Conservation (phyloP, 37 sponge, comb jelly and placozoan species). For the Haliclona indistincta region DNA sequence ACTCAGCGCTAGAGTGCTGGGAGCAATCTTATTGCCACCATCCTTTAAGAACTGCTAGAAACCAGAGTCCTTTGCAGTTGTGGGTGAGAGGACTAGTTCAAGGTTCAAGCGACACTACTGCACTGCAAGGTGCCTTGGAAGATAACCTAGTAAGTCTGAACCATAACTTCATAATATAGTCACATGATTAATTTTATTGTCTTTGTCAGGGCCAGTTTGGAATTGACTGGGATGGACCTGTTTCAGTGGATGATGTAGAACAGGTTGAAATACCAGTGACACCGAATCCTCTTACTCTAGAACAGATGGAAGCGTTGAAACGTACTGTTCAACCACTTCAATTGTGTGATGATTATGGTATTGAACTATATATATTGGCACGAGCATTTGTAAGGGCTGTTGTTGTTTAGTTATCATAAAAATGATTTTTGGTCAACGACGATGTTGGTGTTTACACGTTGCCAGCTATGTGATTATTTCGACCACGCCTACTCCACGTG, state of each 20-base stretch:
- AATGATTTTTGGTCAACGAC: too few species aligned
- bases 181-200: too few species aligned
- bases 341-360: constrained; percentile 1
- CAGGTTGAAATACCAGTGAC: not conserved
- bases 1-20: constrained; percentile 17
- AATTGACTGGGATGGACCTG: constrained; percentile 13
- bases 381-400: not conserved
- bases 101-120: not conserved
- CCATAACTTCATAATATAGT: too few species aligned
- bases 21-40: constrained; percentile 33
- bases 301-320: not conserved
- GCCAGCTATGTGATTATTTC: too few species aligned
- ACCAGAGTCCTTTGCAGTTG: constrained; percentile 52
- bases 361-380: not conserved
- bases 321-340: not conserved
- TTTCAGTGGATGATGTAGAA: not conserved
- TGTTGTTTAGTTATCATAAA: too few species aligned
- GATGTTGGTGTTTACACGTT: too few species aligned
- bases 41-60: constrained; percentile 28
- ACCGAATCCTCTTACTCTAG: not conserved
- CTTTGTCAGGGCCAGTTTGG: too few species aligned
- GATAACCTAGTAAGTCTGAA: too few species aligned
- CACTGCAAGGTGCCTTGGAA: constrained; percentile 3
- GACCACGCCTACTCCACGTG: too few species aligned
- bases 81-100: constrained; percentile 21